Evolutionary conservation across 2,113 vertebrate species (phyloP), one percentile per base, ranked within the genome.

Genomic region (Halichoeres trimaculatus): DNA sequence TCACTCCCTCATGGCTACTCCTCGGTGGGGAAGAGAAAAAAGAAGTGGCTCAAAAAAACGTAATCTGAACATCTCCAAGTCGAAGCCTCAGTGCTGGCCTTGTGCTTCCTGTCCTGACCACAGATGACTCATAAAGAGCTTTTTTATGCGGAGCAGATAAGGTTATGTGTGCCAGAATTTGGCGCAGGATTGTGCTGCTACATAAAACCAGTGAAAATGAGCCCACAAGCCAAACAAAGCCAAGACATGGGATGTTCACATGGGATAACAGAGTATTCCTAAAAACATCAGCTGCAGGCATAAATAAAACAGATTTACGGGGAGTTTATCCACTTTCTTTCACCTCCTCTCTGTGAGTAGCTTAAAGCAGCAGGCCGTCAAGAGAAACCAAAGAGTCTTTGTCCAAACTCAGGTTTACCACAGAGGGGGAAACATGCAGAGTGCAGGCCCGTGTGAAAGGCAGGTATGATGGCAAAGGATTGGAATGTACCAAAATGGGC

Each of bases 391-490:
- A 68, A 72, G 68, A 71, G 63, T 80, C 88, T 93, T 92, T 93
- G 91, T 93, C 61, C 80, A 66, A 50, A 80, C 43, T 67, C 63
- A 74, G 70, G 71, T 83, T 88, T 80, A 85, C 66, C 66, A 70
- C 62, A 70, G 75, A 17, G 60, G 81, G 75, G 59, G 62, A 78
- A 83, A 81, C 38, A 76, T 64, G 24, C 54, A 41, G 40, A 43
- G 63, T 57, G 81, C 68, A 62, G 71, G 67, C 58, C 60, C 55
- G 52, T 83, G 77, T 87, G 82, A 87, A 89, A 87, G 75, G 64
- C 85, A 90, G 87, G 87, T 90, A 90, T 94, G 92, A 94, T 90
- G 88, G 65, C 79, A 92, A 76, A 56, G 70, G 89, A 91, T 88
- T 52, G 93, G 94, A 95, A 95, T 95, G 92, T 40, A 45, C 50